These are phyloP conservation scores for Phoeniculus purpureus DNA, from an alignment of 2,797 vertebrate genomes.

Conservation along the genomic window DNA sequence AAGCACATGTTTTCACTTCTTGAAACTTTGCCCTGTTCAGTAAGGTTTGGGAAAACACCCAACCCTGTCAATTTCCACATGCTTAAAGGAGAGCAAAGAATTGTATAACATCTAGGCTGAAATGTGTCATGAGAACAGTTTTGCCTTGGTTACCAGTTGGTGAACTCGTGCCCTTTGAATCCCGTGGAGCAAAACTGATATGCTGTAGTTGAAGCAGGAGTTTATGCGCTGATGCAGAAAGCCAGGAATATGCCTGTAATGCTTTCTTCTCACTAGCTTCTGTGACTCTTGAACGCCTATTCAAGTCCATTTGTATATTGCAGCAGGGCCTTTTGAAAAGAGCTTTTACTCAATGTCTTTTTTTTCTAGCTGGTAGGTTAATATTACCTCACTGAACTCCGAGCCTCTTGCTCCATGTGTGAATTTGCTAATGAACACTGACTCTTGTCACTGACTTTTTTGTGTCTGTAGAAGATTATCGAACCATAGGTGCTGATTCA, in stretches of 20 bases:
- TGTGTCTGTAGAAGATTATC: conserved; percentile 3
- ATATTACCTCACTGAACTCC: not conserved
- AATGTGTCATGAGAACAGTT: not conserved
- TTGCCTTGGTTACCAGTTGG: not conserved
- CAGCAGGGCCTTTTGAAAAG: not conserved
- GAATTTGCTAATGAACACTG: conserved; percentile 35
- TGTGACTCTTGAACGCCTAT: not conserved
- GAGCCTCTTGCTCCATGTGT: not conserved
- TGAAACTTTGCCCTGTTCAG: not conserved
- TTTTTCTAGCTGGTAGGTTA: not conserved
- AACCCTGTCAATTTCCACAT: not conserved
- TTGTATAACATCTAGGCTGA: not conserved
- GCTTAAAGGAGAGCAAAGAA: not conserved
- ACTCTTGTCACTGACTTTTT: not conserved
- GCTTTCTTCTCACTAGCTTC: not conserved
- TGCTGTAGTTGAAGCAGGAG: rapidly evolving
- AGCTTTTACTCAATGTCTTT: not conserved
- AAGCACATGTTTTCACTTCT: not conserved
- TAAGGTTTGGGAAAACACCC: rapidly evolving
- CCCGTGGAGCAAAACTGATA: not conserved
- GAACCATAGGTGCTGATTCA: not conserved
- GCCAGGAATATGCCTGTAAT: rapidly evolving
- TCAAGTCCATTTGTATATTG: not conserved
- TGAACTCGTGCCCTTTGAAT: not conserved
- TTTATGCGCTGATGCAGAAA: not conserved